Evolutionary conservation across 2,797 vertebrate genomes (phyloP), one percentile per base, ranked within the genome.

Genomic region (Lates japonicus): DNA sequence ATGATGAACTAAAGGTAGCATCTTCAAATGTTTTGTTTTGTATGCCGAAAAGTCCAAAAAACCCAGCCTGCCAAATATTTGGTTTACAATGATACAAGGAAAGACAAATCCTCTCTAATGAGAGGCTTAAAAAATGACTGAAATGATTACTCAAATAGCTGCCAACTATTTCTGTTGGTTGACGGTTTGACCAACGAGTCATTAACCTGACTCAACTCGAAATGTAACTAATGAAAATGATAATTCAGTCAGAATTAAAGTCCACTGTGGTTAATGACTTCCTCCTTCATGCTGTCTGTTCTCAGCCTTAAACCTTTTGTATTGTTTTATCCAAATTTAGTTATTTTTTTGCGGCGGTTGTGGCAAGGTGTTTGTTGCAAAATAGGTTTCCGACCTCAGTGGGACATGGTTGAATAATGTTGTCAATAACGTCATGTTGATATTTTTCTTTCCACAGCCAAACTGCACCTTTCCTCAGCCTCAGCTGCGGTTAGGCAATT

Each of bases 391-490:
- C 2, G n/a, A 17, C 25, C n/a, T 54, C 25, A 63, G 0, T 41
- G 22, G 4, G 31, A 35, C 19, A 52, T 7, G 11, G 12, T 31
- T 20, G 29, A 29, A 10, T 49, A 31, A 54, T 10, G 33, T 66
- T 33, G 25, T 65, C 20, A 31, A 39, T 61, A 58, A 35, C 0
- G 5, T 55, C 39, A 19, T 29, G 25, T 31, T 77, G 5, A 39
- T 55, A 7, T 52, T 35, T 17, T 31, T 67, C 41, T 44, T 8
- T 51, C n/a, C 29, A n/a, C 84, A 95, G 94, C 69, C 74, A 3
- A n/a, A 52, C 9, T 78, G 66, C 59, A 25, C 52, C 25, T 89
- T 91, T 70, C 19, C 55, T 22, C 80, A 77, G 42, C 20, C 63
- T 22, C 73, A 25, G 14, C 84, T 33, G 48, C 65, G 8, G 49